Conservation (phyloP, 2,888 invertebrate genomes). For the Unio pictorum region DNA sequence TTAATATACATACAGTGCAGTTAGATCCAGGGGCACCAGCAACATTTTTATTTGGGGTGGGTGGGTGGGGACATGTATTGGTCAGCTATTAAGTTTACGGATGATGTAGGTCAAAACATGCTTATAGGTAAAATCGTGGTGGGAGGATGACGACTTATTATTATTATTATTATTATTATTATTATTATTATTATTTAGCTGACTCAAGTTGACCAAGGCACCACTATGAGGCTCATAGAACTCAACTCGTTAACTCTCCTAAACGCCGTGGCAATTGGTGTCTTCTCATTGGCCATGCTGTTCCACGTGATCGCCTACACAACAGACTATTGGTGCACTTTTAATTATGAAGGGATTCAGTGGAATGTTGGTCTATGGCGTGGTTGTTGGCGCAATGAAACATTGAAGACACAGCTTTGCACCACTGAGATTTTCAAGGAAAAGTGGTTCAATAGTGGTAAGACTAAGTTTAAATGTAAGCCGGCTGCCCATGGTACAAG, state of each 20-base stretch:
- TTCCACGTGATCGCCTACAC: conserved; percentile 39
- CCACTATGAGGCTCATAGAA: conserved; percentile 23
- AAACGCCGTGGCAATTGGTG: conserved; percentile 25
- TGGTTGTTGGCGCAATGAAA: conserved; percentile 22
- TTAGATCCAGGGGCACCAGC: too few relatives aligned
- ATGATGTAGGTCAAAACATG: too few relatives aligned
- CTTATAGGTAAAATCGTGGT: too few relatives aligned
- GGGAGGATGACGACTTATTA: too few relatives aligned
- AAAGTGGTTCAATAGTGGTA: conserved; percentile 28
- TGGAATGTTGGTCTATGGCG: conserved; percentile 31
- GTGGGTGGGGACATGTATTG: too few relatives aligned
- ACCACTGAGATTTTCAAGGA: conserved; percentile 28
- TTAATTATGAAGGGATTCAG: conserved; percentile 18
- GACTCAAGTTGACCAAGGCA: not conserved
- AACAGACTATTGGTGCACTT: conserved; percentile 30
- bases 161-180: too few relatives aligned
- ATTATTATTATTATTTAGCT: too few relatives aligned
- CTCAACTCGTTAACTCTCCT: conserved; percentile 27
- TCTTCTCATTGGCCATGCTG: conserved; percentile 31
- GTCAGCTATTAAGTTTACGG: too few relatives aligned
- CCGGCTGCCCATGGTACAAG: too few relatives aligned
- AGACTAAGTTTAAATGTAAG: conserved; percentile 17
- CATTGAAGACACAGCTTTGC: conserved; percentile 13
- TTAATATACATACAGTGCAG: too few relatives aligned
- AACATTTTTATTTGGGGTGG: too few relatives aligned